These are phyloP conservation scores for Halyomorpha halys DNA, from an alignment of 1,140 invertebrate species.

Conservation along the genomic window DNA sequence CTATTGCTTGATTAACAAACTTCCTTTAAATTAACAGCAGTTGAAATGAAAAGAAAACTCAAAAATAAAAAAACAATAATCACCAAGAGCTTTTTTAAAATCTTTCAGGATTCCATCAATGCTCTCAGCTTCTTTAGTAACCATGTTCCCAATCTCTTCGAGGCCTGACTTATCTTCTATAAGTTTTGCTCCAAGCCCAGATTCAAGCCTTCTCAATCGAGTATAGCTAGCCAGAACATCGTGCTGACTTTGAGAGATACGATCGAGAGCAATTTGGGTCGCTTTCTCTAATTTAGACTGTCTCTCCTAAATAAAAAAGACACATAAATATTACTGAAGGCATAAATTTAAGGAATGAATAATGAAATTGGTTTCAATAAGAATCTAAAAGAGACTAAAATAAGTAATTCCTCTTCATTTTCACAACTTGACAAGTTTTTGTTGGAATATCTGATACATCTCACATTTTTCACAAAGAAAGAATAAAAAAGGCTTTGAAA, in stretches of 20 bases:
- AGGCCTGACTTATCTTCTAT: background rate
- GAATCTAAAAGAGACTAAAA: too few relatives aligned
- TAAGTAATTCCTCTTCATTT: too few relatives aligned
- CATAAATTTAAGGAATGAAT: background rate
- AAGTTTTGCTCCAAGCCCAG: background rate
- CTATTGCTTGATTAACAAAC: too few relatives aligned
- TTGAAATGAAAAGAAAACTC: too few relatives aligned
- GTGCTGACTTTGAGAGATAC: slow-evolving; percentile 2
- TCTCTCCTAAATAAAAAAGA: background rate
- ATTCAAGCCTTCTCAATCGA: background rate
- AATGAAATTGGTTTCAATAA: background rate
- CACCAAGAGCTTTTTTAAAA: slow-evolving; percentile 7
- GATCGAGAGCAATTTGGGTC: background rate
- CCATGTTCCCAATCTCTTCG: background rate
- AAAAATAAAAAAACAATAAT: too few relatives aligned
- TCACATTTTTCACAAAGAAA: too few relatives aligned
- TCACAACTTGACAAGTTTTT: too few relatives aligned
- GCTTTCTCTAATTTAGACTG: background rate
- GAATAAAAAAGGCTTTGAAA: too few relatives aligned
- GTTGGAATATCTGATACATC: too few relatives aligned
- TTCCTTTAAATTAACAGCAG: too few relatives aligned
- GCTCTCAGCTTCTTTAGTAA: background rate
- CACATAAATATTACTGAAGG: background rate
- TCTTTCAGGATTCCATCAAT: background rate
- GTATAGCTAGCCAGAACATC: background rate